Conservation (phyloP, 2,888 invertebrate species). For the Tribolium freemani region DNA sequence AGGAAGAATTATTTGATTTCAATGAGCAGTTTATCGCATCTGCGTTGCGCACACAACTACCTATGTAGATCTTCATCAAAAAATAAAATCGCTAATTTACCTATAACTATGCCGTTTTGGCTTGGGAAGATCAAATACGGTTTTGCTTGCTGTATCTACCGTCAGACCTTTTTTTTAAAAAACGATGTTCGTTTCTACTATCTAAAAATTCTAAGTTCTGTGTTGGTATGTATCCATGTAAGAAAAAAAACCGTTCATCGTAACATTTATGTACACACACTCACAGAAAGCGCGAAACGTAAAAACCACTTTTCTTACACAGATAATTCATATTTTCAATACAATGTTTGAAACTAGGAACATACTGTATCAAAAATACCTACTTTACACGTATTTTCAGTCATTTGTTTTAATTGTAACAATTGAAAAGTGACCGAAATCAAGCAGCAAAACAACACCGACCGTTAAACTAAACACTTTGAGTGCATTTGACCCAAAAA, state of each 20-base stretch:
- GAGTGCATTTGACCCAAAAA: constrained; percentile 12
- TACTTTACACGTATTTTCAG: constrained; percentile 61
- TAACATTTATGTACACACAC: constrained; percentile 46
- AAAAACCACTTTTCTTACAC: constrained; percentile 49
- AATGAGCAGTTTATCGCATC: constrained; percentile 61
- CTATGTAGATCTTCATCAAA: constrained; percentile 68
- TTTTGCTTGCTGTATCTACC: constrained; percentile 48
- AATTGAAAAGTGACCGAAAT: constrained; percentile 37
- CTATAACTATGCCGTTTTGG: constrained; percentile 56
- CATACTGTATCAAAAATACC: constrained; percentile 66
- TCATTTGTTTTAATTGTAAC: constrained; percentile 42
- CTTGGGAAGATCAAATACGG: constrained; percentile 62
- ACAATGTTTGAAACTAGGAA: constrained; percentile 62
- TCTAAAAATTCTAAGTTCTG: constrained; percentile 45
- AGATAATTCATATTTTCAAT: constrained; percentile 56
- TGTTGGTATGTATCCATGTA: constrained; percentile 56
- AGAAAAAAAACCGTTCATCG: constrained; percentile 51
- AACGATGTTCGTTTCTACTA: constrained; percentile 33
- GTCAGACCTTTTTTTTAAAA: constrained; percentile 23
- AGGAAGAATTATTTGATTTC: constrained; percentile 66
- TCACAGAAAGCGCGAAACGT: constrained; percentile 41
- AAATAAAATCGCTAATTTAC: constrained; percentile 68
- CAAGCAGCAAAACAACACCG: constrained; percentile 45
- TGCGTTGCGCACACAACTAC: constrained; percentile 62
- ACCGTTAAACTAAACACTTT: constrained; percentile 47